A percentile compares a stretch with the other conserved stretches of the same genome.
Evolutionary conservation across 2,888 invertebrate genomes (phyloP).

Genomic region (Diarsia rubi): DNA sequence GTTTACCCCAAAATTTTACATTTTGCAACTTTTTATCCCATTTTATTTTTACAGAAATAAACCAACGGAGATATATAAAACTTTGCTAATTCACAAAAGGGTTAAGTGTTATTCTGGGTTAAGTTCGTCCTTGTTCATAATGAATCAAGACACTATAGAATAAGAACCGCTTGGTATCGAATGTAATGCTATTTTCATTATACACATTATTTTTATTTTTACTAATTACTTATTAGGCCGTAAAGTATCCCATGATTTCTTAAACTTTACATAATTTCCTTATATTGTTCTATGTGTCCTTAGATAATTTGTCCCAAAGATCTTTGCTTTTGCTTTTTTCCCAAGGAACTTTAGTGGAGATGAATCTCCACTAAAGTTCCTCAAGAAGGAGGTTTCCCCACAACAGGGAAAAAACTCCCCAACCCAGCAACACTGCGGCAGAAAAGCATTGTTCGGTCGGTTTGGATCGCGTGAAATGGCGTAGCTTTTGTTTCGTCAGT

Average conservation of each 20-base stretch:
- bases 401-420: not conserved
- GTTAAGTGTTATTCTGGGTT: no score
- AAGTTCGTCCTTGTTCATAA: no score
- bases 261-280: not conserved
- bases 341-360: no score
- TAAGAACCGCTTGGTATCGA: not conserved
- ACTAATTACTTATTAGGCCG: not conserved
- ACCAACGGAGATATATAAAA: not conserved
- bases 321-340: no score
- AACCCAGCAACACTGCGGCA: conserved; percentile 64
- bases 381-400: not conserved
- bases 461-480: conserved; percentile 89
- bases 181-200: not conserved
- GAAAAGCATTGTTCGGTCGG: conserved; percentile 87
- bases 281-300: not conserved
- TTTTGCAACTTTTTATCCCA: not conserved
- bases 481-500: conserved; percentile 84
- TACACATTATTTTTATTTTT: not conserved
- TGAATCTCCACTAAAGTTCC: not conserved
- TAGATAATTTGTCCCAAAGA: not conserved
- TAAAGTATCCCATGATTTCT: not conserved
- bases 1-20: not conserved
- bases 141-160: no score
- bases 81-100: not conserved
- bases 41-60: not conserved